Evolutionary conservation across 2,888 invertebrate genomes (phyloP).

Genomic region (Frankliniella intonsa): DNA sequence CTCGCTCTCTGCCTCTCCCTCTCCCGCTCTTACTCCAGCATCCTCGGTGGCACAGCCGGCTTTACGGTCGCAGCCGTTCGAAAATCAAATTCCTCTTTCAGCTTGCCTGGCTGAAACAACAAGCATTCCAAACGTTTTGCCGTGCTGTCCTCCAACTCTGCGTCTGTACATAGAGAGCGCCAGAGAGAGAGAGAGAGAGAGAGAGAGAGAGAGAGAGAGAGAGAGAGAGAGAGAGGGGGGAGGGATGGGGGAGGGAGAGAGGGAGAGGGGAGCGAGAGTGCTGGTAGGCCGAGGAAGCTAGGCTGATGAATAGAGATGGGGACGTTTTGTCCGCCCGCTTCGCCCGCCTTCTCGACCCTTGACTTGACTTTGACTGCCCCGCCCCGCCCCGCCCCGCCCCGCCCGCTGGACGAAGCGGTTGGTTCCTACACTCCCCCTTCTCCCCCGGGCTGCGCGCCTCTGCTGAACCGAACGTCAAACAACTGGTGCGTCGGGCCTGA

Average conservation of each 20-base stretch:
- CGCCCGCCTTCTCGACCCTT: background rate
- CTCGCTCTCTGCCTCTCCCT: no score
- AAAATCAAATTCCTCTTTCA: no score
- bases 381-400: no score
- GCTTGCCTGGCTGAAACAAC: background rate
- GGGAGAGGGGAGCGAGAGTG: background rate
- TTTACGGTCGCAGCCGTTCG: no score
- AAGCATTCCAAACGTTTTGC: background rate
- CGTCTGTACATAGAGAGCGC: background rate
- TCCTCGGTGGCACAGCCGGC: no score
- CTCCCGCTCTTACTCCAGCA: no score
- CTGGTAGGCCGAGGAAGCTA: background rate
- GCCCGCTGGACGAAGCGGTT: no score
- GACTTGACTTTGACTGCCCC: no score
- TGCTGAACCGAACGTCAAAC: no score
- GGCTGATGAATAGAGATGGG: background rate
- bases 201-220: constrained; percentile 3
- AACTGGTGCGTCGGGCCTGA: no score
- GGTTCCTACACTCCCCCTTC: no score
- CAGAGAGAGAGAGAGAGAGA: background rate
- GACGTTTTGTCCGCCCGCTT: background rate
- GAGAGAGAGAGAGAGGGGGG: background rate
- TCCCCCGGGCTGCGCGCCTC: no score
- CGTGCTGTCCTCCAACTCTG: background rate
- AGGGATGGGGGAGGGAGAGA: background rate